phyloP scores from a whole-genome alignment of 1,140 invertebrate species.

The Sminthurinus signatus region DNA sequence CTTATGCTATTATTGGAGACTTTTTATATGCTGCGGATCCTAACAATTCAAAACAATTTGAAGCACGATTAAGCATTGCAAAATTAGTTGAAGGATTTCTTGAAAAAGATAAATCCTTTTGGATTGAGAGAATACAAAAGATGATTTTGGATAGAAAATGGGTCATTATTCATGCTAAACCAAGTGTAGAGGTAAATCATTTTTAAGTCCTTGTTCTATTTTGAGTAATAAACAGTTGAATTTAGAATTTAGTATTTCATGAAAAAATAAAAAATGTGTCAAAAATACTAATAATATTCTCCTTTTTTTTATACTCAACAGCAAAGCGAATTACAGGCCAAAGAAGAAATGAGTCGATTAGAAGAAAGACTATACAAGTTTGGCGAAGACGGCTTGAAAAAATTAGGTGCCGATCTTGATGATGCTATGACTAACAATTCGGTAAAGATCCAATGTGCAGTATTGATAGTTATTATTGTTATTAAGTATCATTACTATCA shows the following conservation, averaged over 20 bases:
- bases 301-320: too few species aligned
- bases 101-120: constrained; percentile 58
- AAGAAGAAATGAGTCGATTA: constrained; percentile 61
- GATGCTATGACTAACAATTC: constrained; percentile 66
- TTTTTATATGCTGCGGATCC: constrained; percentile 64
- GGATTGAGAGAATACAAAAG: constrained; percentile 61
- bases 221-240: too few species aligned
- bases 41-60: constrained; percentile 61
- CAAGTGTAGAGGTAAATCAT: constrained; percentile 48
- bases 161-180: constrained; percentile 52
- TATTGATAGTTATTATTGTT: too few species aligned
- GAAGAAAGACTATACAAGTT: constrained; percentile 57
- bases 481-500: too few species aligned
- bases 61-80: constrained; percentile 65
- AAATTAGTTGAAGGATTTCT: constrained; percentile 57
- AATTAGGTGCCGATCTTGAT: constrained; percentile 56
- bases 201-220: too few species aligned
- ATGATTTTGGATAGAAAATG: constrained; percentile 60
- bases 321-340: constrained; percentile 55
- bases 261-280: too few species aligned
- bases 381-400: constrained; percentile 60
- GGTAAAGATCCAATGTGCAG: constrained; percentile 12
- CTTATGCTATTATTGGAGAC: constrained; percentile 70
- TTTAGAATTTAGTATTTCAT: too few species aligned
- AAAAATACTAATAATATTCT: too few species aligned